phyloP scores from a whole-genome alignment of 2,113 vertebrate genomes.

The Psilopogon haemacephalus region DNA sequence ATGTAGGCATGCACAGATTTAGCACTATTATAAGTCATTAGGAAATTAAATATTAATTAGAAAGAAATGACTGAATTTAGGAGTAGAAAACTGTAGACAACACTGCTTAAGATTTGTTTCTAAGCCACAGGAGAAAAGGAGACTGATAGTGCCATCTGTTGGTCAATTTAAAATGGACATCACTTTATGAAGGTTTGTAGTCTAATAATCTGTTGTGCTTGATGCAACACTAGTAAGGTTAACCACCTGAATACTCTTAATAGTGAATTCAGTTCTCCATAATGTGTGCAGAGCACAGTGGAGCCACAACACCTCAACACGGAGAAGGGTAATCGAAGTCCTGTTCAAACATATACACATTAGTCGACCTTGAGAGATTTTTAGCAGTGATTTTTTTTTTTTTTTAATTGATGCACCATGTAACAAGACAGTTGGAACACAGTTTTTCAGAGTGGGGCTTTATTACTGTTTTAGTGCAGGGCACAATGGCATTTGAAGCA shows the following conservation, averaged over 20 bases:
- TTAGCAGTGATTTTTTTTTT: not conserved
- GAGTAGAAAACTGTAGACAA: not conserved
- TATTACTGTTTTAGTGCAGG: not conserved
- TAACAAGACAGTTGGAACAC: not conserved
- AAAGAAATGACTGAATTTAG: conserved; percentile 27
- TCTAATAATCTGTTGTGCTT: accelerated
- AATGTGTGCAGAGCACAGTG: not conserved
- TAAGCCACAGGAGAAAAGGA: conserved; percentile 43
- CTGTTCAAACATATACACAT: not conserved
- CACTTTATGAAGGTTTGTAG: not conserved
- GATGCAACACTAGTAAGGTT: not conserved
- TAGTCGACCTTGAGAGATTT: not conserved
- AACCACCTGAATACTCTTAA: not conserved
- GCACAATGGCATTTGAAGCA: not conserved
- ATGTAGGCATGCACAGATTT: not conserved
- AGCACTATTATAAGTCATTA: not conserved
- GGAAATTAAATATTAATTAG: conserved; percentile 41
- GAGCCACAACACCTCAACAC: not conserved
- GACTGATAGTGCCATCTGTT: conserved; percentile 80
- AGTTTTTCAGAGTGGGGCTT: not conserved
- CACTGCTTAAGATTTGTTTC: not conserved
- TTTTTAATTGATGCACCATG: not conserved
- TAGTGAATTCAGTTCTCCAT: accelerated
- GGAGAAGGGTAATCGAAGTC: accelerated
- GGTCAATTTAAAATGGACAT: conserved; percentile 57